phyloP scores from a whole-genome alignment of 92 coral and sea anemone species.

The Epizoanthus rinbou region DNA sequence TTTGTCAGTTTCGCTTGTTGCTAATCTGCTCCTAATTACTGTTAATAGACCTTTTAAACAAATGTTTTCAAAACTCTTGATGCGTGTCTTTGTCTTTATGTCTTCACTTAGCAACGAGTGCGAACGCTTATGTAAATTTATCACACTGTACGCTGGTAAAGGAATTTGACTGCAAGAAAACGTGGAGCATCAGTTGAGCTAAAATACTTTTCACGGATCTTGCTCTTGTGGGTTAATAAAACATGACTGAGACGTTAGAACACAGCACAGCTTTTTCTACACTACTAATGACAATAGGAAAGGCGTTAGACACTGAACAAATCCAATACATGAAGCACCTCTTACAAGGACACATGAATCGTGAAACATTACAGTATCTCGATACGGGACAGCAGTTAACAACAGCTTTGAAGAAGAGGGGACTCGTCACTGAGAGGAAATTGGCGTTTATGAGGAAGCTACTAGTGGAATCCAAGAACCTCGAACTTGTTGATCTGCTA shows the following conservation, averaged over 20 bases:
- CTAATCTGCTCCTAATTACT: not conserved
- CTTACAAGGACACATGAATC: constrained; percentile 88
- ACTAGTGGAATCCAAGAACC: constrained; percentile 81
- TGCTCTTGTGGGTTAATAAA: not conserved
- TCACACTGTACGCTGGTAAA: not conserved
- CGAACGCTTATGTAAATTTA: not conserved
- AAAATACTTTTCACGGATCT: not conserved
- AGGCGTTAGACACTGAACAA: constrained; percentile 59
- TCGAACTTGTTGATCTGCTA: constrained; percentile 70
- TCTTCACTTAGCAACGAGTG: constrained; percentile 25
- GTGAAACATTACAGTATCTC: constrained; percentile 78
- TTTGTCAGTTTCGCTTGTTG: not conserved
- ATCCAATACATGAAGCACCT: constrained; percentile 80
- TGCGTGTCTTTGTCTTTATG: constrained; percentile 29
- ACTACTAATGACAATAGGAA: constrained; percentile 73
- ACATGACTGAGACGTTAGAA: constrained; percentile 11
- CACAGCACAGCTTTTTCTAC: constrained; percentile 48
- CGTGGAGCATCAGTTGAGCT: not conserved
- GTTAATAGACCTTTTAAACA: not conserved
- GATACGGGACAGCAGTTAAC: constrained; percentile 82
- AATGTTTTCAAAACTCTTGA: constrained; percentile 26
- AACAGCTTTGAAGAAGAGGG: constrained; percentile 69
- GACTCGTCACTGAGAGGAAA: constrained; percentile 82
- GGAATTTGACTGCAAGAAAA: not conserved
- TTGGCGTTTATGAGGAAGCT: constrained; percentile 90